phyloP scores from a whole-genome alignment of 2,797 vertebrate genomes.

The Poecilia gillii region DNA sequence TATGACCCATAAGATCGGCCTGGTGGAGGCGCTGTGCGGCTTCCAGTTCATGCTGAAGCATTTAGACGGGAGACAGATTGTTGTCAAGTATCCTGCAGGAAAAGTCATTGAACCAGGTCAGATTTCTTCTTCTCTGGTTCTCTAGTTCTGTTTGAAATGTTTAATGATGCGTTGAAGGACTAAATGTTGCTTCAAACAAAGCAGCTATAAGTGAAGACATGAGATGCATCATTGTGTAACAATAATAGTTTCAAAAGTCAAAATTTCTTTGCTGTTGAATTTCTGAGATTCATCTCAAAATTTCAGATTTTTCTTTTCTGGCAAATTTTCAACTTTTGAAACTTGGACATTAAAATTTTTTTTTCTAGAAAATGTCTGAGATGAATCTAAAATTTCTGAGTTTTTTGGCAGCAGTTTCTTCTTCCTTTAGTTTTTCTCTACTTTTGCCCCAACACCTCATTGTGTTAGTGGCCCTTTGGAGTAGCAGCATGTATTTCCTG shows the following conservation, averaged over 20 bases:
- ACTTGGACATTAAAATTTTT: too few relatives aligned
- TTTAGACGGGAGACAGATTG: conserved; percentile 94
- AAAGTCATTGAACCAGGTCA: conserved; percentile 98
- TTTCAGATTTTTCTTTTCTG: too few relatives aligned
- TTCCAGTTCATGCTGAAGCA: conserved; percentile 98
- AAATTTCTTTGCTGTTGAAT: too few relatives aligned
- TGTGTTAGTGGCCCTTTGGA: rapidly evolving
- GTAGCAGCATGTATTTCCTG: neutral
- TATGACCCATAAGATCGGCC: conserved; percentile 95
- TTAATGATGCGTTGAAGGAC: too few relatives aligned
- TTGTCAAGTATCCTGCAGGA: conserved; percentile 95
- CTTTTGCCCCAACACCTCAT: neutral
- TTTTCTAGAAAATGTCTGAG: too few relatives aligned
- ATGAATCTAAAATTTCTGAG: too few relatives aligned
- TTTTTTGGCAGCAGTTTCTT: too few relatives aligned
- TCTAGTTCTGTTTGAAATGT: neutral
- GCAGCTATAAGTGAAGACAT: neutral
- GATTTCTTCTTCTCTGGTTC: neutral
- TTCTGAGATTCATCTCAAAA: too few relatives aligned
- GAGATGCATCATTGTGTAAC: neutral
- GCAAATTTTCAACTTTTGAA: too few relatives aligned
- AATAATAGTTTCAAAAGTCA: neutral
- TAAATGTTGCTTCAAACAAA: neutral
- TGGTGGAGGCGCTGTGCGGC: conserved; percentile 96
- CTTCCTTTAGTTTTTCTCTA: too few relatives aligned